A percentile compares a stretch with the other conserved stretches of the same genome.
Conservation (phyloP, 2,797 vertebrate species). For the Cynopterus sphinx region DNA sequence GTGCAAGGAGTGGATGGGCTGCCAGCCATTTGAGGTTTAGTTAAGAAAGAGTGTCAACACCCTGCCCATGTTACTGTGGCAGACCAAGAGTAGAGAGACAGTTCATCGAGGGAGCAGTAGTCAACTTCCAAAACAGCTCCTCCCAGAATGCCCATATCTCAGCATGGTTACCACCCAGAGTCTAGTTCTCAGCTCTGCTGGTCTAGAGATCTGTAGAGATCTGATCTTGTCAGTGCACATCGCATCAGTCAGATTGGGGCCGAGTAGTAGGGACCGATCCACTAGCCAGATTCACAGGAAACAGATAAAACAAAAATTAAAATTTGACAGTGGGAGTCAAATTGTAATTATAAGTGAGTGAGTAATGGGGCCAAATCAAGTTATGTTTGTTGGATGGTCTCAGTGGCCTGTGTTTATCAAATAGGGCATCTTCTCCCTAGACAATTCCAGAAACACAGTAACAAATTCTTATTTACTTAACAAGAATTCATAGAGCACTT, state of each 20-base stretch:
- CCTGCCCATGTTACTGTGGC: not conserved
- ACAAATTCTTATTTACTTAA: not conserved
- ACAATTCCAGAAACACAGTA: not conserved
- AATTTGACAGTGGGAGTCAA: not conserved
- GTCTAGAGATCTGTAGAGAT: not conserved
- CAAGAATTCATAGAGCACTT: not conserved
- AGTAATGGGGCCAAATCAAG: not conserved
- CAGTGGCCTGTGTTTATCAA: not conserved
- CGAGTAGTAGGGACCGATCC: not conserved
- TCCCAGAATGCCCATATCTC: not conserved
- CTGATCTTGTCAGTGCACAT: not conserved
- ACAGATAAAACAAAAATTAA: not conserved
- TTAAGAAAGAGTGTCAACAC: not conserved
- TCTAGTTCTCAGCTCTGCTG: not conserved
- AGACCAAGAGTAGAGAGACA: not conserved
- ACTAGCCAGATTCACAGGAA: not conserved
- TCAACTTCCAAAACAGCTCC: not conserved
- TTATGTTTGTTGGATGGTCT: not conserved
- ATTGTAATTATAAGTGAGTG: not conserved
- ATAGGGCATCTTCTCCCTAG: not conserved
- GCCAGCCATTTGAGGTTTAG: not conserved
- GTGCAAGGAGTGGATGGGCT: not conserved
- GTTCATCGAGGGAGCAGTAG: not conserved
- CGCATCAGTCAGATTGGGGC: not conserved
- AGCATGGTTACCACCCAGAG: not conserved